Evolutionary conservation across 2,888 invertebrate genomes (phyloP).

Genomic region (Andrena camellia): DNA sequence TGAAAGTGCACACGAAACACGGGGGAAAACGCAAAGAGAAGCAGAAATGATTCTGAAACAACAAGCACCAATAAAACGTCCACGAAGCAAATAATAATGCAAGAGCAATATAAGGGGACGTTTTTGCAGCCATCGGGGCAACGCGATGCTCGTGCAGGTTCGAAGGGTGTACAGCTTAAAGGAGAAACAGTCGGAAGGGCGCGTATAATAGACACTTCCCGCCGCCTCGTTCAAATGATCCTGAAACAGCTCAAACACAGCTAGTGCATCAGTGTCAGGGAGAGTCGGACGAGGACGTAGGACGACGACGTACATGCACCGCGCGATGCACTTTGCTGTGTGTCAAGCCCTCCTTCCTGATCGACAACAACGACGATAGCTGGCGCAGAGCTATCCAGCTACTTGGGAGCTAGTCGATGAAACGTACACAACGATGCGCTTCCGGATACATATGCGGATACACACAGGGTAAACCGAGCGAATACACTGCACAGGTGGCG

Average conservation of each 20-base stretch:
- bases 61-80: background rate
- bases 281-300: conserved; percentile 38
- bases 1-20: background rate
- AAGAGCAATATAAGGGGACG: background rate
- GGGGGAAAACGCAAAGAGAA: background rate
- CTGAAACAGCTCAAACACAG: conserved; percentile 5
- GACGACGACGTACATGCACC: conserved; percentile 40
- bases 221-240: background rate
- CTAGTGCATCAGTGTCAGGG: conserved; percentile 7
- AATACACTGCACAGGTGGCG: conserved; percentile 59
- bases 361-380: conserved; percentile 57
- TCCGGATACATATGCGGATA: conserved; percentile 41
- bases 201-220: background rate
- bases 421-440: conserved; percentile 56
- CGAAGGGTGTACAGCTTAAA: background rate
- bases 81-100: background rate
- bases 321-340: conserved; percentile 47
- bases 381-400: conserved; percentile 32
- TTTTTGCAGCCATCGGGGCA: background rate
- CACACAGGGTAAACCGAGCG: conserved; percentile 53
- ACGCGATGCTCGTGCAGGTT: background rate
- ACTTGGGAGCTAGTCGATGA: conserved; percentile 49
- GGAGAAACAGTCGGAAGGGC: background rate
- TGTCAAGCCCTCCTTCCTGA: conserved; percentile 59
- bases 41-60: background rate